Conservation (phyloP, 2,797 vertebrate genomes). For the Monodelphis domestica region DNA sequence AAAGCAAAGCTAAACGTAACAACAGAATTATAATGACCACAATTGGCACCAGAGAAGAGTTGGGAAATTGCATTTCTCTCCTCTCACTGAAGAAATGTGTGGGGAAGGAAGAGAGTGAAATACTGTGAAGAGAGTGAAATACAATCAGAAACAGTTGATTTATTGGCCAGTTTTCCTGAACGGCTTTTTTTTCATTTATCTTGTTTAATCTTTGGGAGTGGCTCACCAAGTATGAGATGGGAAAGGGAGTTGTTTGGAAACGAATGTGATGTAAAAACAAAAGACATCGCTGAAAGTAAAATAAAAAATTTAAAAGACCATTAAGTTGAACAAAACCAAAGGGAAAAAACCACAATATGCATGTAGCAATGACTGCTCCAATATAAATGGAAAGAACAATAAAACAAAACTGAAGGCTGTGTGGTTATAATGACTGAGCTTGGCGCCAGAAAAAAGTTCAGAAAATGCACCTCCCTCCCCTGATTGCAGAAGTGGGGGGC, state of each 20-base stretch:
- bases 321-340: background rate
- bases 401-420: background rate
- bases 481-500: background rate
- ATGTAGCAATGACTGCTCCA: background rate
- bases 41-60: background rate
- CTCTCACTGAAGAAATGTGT: background rate
- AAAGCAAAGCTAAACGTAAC: background rate
- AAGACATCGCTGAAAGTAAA: background rate
- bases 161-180: background rate
- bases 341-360: background rate
- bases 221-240: background rate
- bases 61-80: background rate
- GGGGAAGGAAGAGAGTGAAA: background rate
- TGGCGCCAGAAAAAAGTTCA: background rate
- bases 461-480: background rate
- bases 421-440: background rate
- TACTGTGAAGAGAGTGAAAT: background rate
- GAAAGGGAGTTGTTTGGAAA: background rate
- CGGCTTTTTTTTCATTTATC: background rate
- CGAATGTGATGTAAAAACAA: background rate
- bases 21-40: background rate
- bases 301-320: background rate
- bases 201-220: background rate
- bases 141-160: background rate
- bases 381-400: background rate